Base-by-base conservation (phyloP, 2,888 invertebrate species). In the Pollenia amentaria region DNA sequence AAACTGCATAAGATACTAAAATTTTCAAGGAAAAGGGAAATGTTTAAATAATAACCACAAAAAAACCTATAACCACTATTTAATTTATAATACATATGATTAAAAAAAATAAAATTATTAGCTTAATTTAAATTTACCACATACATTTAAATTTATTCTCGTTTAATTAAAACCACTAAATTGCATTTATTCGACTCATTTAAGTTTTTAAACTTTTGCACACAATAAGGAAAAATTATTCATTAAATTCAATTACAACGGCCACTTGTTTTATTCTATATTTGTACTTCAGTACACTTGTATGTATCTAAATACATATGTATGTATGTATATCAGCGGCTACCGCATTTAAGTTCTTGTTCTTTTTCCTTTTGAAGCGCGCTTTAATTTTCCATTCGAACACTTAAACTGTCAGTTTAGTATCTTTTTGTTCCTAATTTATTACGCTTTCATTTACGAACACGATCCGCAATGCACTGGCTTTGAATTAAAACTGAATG, bases 391-490 rank as follows among this genome's bases (percentile, higher is more conserved):
- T 72, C 29, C 48, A 78, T 72, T 65, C 72, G 18, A 67, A 18
- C 46, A 65, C 48, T 81, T 46, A 53, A 72, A 72, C 62, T 64
- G 42, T 72, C 53, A 64, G 53, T 72, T 55, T 53, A 18, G n/a
- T 55, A 51, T 65, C n/a, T 40, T 46, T 40, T 42, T 62, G 18
- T 21, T 67, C 1, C 10, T 16, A 60, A 18, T 72, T 18, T 44
- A 46, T 16, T 46, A 57, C 77, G 21, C 51, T 57, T 21, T 72
- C 42, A 38, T 64, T 46, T 70, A 64, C 64, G 48, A 67, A 57
- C 46, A 51, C 84, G 90, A 89, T 89, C 90, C 87, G 89, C 88
- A 89, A 77, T 90, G 89, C 89, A 89, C 83, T 87, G 88, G 88
- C 88, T 89, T 89, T 88, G 88, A 89, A 89, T 69, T 83, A 69